phyloP scores from a whole-genome alignment of 2,113 vertebrate species.

The Apteryx mantelli region DNA sequence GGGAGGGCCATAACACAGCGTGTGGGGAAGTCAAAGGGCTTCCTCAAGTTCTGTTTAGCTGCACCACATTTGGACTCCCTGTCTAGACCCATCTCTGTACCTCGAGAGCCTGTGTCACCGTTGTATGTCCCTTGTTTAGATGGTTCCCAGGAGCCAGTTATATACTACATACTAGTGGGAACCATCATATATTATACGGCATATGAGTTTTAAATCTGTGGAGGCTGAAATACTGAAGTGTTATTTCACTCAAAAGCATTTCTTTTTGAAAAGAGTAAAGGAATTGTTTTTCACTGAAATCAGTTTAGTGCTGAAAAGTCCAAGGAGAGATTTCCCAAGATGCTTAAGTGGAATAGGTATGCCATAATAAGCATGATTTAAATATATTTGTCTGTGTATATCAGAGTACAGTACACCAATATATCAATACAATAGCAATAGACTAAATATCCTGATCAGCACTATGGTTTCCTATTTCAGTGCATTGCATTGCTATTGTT shows the following conservation, averaged over 20 bases:
- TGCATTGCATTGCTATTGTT: not conserved
- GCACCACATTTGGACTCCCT: not conserved
- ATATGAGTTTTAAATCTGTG: slow-evolving; percentile 33
- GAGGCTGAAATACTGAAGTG: slow-evolving; percentile 12
- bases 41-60: not conserved
- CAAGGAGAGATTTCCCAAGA: slow-evolving; percentile 32
- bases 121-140: not conserved
- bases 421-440: not conserved
- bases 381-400: not conserved
- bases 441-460: not conserved
- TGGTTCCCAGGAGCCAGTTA: not conserved
- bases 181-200: not conserved
- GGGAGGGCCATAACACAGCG: not conserved
- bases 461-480: not conserved
- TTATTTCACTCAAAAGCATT: slow-evolving; percentile 31
- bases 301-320: not conserved
- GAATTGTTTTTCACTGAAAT: slow-evolving; percentile 30
- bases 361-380: slow-evolving; percentile 10
- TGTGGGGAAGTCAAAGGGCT: not conserved
- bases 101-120: not conserved
- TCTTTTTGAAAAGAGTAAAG: slow-evolving; percentile 38
- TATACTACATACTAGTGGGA: not conserved
- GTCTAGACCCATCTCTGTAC: not conserved
- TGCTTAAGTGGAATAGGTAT: not conserved
- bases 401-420: not conserved